Conservation (phyloP, 2,113 vertebrate genomes). For the Phyllostomus hastatus region DNA sequence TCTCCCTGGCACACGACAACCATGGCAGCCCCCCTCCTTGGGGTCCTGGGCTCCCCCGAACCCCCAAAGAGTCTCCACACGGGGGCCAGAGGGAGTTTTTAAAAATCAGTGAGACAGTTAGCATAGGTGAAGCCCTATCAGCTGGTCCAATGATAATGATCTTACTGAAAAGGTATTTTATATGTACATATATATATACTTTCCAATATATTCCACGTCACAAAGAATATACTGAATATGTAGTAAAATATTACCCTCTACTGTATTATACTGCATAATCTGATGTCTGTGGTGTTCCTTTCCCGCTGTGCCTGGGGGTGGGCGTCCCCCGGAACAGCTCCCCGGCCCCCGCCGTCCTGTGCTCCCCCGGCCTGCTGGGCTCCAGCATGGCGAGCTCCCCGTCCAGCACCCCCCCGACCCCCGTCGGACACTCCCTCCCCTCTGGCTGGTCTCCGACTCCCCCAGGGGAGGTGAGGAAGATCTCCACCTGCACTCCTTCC, state of each 20-base stretch:
- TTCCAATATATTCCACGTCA: no score
- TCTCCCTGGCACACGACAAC: background rate
- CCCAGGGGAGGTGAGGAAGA: fast-evolving
- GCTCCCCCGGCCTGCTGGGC: background rate
- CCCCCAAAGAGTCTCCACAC: background rate
- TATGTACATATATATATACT: background rate
- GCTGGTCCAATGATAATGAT: fast-evolving
- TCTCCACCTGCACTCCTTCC: background rate
- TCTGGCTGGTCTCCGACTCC: background rate
- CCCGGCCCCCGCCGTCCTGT: fast-evolving
- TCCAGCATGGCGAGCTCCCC: background rate
- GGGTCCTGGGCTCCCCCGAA: fast-evolving
- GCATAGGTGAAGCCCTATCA: fast-evolving
- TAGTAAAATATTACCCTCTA: background rate
- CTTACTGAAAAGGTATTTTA: background rate
- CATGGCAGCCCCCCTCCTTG: fast-evolving
- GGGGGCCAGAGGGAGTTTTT: background rate
- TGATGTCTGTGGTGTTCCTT: no score
- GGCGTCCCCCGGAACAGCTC: no score
- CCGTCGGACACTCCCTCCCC: background rate
- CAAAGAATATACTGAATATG: background rate
- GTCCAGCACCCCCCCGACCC: no score
- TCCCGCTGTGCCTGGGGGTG: background rate
- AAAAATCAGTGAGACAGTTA: background rate
- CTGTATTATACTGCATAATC: background rate